Base-by-base conservation (phyloP, 2,888 invertebrate genomes). In the Hedya salicella region DNA sequence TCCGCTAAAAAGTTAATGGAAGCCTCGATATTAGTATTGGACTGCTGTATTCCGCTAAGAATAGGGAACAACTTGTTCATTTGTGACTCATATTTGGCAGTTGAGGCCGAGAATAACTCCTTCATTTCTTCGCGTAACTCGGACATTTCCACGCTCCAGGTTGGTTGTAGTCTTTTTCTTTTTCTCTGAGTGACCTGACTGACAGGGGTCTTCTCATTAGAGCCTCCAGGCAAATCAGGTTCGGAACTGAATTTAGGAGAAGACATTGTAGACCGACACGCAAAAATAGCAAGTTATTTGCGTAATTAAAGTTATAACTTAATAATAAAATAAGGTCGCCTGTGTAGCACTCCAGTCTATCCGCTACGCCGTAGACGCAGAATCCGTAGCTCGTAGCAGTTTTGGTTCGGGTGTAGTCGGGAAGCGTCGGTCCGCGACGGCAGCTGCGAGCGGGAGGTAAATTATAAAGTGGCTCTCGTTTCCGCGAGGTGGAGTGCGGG, bases 331-430 rank as follows among this genome's bases (percentile, higher is more conserved):
- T 6, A 4, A n/a, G n/a, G 25, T 25, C 25, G 25, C 25, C 25
- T n/a, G n/a, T 25, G 6, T 25, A 25, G 25, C 25, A 25, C 25
- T 44, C 17, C 1, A 14, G 1, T 16, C 17, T 44, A 17, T 44
- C 44, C 6, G 25, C 25, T 25, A 25, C 25, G 44, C 44, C 44
- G 17, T 44, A 44, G 44, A 9, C 44, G 44, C 44, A 44, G 44
- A 4, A 17, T 5, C 8, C 44, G 44, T 44, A 44, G 44, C 44
- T 0, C 44, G 44, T 19, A 44, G 44, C 44, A 19, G 1, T 8
- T 16, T 14, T 16, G 1, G 17, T 44, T 42, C 44, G 44, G 44
- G 9, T 17, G 44, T 9, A 8, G 17, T 44, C 44, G 44, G 44
- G 9, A 16, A 11, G 3, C 17, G 44, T 17, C 44, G 44, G 8